Base-by-base conservation (phyloP, 2,888 invertebrate genomes). In the Eupithecia abbreviata region DNA sequence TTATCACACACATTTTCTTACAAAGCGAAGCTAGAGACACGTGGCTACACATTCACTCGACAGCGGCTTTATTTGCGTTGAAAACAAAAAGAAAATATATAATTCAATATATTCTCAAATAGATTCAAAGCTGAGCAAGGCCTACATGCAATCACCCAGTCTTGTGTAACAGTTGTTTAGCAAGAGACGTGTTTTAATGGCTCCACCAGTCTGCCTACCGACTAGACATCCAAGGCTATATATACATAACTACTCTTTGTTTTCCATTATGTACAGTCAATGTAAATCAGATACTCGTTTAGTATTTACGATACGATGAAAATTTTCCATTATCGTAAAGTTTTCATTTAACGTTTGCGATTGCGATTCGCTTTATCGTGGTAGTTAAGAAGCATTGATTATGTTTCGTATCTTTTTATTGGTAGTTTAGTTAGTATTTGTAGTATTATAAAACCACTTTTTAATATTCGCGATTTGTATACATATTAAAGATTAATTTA, bases 151-250 rank as follows among this genome's bases (percentile, higher is more conserved):
- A 68, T 68, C 67, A 74, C 62, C 10, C 18, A 30, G 66, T 66
- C 66, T 69, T 69, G 69, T 49, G 69, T 49, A 69, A 69, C 49
- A 69, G 18, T 4, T 30, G 68, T 18, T 13, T 68, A 41, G 51
- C 51, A 73, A 51, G 13, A 45, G 13, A 45, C 73, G 51, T 30
- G 69, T 43, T 58, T 58, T 68, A 77, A 81, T 81, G 76, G 65
- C 58, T 43, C 71, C 77, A 47, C 43, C 67, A 81, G 82, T 82
- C 82, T 82, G 76, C 80, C 68, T 78, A 75, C 72, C 78, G 82
- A 69, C 82, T 82, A 82, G 82, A 82, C 81, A 69, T 77, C 65
- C 82, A 82, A 82, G 82, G 81, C 73, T 82, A 77, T 73, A 73
- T 82, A 77, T 73, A 73, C 69, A 69, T 69, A 69, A 69, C 69